Percentiles rank a stretch among this genome's conserved stretches.
These are phyloP conservation scores for Lathronympha strigana DNA, from an alignment of 2,888 invertebrate species.

Conservation along the genomic window DNA sequence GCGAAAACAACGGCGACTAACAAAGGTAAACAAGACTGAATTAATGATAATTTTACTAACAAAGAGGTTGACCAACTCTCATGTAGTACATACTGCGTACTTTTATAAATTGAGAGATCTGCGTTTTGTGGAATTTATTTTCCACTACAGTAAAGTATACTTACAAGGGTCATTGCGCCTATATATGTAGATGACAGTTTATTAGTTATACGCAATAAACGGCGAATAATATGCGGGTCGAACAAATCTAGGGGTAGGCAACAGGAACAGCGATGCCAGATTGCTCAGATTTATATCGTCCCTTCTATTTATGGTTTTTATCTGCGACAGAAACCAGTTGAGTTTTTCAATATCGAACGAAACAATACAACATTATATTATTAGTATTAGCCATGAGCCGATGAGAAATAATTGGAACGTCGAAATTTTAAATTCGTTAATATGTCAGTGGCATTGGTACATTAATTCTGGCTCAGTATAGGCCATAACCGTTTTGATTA, in stretches of 20 bases:
- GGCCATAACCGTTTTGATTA: slow-evolving; percentile 22
- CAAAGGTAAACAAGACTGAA: slow-evolving; percentile 21
- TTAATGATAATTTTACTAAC: slow-evolving; percentile 13
- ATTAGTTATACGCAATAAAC: slow-evolving; percentile 1
- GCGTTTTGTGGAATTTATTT: not conserved
- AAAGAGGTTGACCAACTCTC: slow-evolving; percentile 19
- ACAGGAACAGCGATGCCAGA: not conserved
- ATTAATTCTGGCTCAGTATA: slow-evolving; percentile 4
- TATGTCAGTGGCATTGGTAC: slow-evolving; percentile 5
- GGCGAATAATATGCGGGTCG: not conserved
- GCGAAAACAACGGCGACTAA: slow-evolving; percentile 15
- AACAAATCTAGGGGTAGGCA: not conserved
- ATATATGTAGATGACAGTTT: slow-evolving; percentile 11
- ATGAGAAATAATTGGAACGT: not conserved
- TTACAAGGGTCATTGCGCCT: slow-evolving; percentile 9
- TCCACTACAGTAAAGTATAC: not conserved
- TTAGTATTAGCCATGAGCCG: too few relatives aligned
- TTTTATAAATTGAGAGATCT: slow-evolving; percentile 1
- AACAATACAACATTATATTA: not conserved
- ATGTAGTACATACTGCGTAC: slow-evolving; percentile 7
- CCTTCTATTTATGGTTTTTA: not conserved
- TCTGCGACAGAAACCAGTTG: not conserved
- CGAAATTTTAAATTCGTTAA: slow-evolving; percentile 1
- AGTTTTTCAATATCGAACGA: not conserved
- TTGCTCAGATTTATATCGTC: not conserved